A percentile compares a stretch with the other conserved stretches of the same genome.
Conservation (phyloP, 2,797 vertebrate species). For the Ctenosaura bakeri region DNA sequence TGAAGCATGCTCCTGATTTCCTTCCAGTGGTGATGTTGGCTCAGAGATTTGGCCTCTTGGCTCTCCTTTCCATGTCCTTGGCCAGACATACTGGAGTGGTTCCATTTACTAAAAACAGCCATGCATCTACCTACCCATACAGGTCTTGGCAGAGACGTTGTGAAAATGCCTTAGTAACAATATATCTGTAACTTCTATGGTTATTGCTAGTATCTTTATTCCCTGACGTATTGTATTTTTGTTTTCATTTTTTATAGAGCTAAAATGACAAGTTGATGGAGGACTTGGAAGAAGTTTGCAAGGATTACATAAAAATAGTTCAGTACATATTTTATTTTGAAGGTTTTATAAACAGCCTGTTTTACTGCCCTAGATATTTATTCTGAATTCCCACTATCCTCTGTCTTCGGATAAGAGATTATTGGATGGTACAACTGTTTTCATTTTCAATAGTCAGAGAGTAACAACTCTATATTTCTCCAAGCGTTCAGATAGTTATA, state of each 20-base stretch:
- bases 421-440: background rate
- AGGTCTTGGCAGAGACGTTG: too few relatives aligned
- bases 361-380: background rate
- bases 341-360: background rate
- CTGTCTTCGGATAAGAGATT: background rate
- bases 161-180: too few relatives aligned
- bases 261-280: background rate
- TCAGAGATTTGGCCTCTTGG: too few relatives aligned
- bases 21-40: too few relatives aligned
- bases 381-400: background rate
- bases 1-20: too few relatives aligned
- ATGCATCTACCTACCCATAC: too few relatives aligned
- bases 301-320: slow-evolving; percentile 3
- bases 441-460: background rate
- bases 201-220: background rate
- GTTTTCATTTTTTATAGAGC: background rate
- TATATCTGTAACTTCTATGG: background rate
- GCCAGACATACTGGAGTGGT: too few relatives aligned
- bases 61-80: too few relatives aligned
- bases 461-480: background rate
- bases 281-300: background rate
- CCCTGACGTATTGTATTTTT: background rate
- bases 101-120: too few relatives aligned
- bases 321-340: background rate
- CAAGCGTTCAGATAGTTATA: background rate